Base-by-base conservation (phyloP, 1,140 invertebrate genomes). In the Acyrthosiphon pisum region DNA sequence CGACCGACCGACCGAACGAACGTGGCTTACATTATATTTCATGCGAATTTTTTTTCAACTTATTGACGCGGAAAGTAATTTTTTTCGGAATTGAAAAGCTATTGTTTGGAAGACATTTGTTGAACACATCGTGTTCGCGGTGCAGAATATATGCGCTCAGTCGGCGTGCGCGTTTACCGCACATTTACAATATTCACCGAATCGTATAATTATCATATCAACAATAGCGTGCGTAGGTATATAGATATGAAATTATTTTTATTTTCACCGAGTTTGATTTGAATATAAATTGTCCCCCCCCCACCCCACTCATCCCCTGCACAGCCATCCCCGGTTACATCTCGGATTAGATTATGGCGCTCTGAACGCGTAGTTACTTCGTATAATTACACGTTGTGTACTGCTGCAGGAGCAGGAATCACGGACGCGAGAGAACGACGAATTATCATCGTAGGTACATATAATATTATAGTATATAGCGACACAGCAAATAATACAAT, bases 51-150 rank as follows among this genome's bases (percentile, higher is more conserved):
- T 48, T 41, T 48, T 88, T 20, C 8, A 60, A 90, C 41, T 90
- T 90, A 60, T 90, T 90, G 88, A 90, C 53, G 88, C 11, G 37
- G 88, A 90, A 90, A 90, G 53, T 90, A 90, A 60, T 90, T 90
- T 90, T 90, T 90, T 90, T 90, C 60, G n/a, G 50, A 60, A 90
- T 50, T 90, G 53, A 60, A 90, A 90, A 90, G 88, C 88, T 90
- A 90, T 90, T 90, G 88, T 90, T 90, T 41, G 88, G 53, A 89
- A 89, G n/a, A 53, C 87, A 89, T 89, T 89, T 35, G n/a, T 56
- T n/a, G 50, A 56, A 89, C 35, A 37, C 48, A 89, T 89, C 53
- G 26, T 56, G 48, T 53, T 89, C 87, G 8, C 76, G 6, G 48
- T 37, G 46, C 46, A 48, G 48, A 35, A 37, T 50, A 23, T 84